These are phyloP conservation scores for Lissocephala sabroskyi DNA, from an alignment of 2,888 invertebrate species.

Conservation along the genomic window DNA sequence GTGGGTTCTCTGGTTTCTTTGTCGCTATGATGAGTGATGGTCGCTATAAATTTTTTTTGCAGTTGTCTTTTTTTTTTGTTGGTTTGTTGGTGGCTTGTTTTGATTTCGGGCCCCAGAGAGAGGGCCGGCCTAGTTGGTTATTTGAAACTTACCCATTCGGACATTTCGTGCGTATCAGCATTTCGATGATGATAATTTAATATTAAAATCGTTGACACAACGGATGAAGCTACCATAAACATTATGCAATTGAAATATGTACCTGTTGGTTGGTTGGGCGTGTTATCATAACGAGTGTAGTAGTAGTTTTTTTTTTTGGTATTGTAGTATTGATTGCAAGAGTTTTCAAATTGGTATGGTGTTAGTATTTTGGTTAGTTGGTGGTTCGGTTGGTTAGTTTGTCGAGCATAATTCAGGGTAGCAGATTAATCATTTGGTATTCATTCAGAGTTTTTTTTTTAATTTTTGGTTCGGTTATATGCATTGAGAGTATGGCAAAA, in stretches of 20 bases:
- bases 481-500: conserved; percentile 32
- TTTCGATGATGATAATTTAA: conserved; percentile 98
- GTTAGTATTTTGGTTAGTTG: conserved; percentile 13
- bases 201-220: conserved; percentile 97
- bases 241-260: conserved; percentile 99
- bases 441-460: conserved; percentile 38
- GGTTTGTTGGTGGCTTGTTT: conserved; percentile 22
- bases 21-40: conserved; percentile 38
- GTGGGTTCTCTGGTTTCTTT: conserved; percentile 20
- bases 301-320: conserved; percentile 25
- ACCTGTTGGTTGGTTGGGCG: conserved; percentile 76
- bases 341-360: conserved; percentile 23
- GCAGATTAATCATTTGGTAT: conserved; percentile 50
- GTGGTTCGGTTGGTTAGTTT: conserved; percentile 22
- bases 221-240: conserved; percentile 99
- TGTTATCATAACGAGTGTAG: conserved; percentile 53
- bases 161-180: conserved; percentile 97
- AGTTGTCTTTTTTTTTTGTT: conserved; percentile 36
- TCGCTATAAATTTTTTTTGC: conserved; percentile 32
- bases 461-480: conserved; percentile 14
- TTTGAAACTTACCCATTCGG: conserved; percentile 87
- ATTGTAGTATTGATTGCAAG: too few relatives aligned
- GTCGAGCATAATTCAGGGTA: conserved; percentile 54
- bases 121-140: conserved; percentile 16
- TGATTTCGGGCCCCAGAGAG: too few relatives aligned